A percentile compares a stretch with the other conserved stretches of the same genome.
Conservation (phyloP, 2,888 invertebrate species). For the Hypercompe scribonia region DNA sequence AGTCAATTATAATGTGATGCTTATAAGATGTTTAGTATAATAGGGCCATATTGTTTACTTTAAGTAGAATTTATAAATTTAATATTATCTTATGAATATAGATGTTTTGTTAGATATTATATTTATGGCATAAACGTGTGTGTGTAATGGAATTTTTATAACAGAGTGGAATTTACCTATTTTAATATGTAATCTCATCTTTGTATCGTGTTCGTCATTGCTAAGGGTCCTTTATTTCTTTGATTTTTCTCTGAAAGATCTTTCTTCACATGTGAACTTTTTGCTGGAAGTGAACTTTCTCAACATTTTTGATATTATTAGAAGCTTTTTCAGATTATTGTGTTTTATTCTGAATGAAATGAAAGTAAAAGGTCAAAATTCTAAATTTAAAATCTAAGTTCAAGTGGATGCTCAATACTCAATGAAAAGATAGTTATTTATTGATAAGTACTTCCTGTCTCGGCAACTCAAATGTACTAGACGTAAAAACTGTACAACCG, state of each 20-base stretch:
- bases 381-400: not conserved
- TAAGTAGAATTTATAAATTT: not conserved
- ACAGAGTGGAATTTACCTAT: not conserved
- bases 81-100: not conserved
- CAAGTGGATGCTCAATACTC: not conserved
- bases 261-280: too few species aligned
- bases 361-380: too few species aligned
- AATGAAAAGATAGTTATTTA: not conserved
- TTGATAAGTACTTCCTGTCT: not conserved
- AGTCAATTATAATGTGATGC: constrained; percentile 11
- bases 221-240: too few species aligned
- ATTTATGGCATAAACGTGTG: not conserved
- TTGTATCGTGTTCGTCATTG: not conserved
- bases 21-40: constrained; percentile 10
- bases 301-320: too few species aligned
- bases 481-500: not conserved
- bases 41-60: constrained; percentile 15
- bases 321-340: too few species aligned
- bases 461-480: not conserved
- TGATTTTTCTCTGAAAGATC: too few species aligned
- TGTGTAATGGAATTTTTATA: not conserved
- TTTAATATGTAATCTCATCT: not conserved
- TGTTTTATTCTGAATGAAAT: too few species aligned
- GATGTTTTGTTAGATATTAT: not conserved
- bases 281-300: too few species aligned